A percentile compares a stretch with the other conserved stretches of the same genome.
Conservation (phyloP, 2,888 invertebrate genomes). For the Aleiodes leptofemur region DNA sequence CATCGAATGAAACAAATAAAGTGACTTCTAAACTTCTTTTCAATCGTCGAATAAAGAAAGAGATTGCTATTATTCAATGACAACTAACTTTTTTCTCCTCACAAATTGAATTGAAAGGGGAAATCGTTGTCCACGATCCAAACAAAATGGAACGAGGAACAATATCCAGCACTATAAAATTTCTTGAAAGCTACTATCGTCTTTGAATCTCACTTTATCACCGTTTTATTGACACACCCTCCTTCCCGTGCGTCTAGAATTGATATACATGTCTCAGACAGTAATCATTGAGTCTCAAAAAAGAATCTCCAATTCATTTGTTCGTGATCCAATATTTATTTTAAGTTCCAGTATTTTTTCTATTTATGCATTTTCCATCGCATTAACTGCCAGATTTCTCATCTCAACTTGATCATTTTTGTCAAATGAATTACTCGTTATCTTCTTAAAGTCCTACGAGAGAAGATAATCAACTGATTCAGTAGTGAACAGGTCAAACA, state of each 20-base stretch:
- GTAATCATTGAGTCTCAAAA: not conserved
- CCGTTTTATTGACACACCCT: slow-evolving; percentile 29
- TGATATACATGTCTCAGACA: not conserved
- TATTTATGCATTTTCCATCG: too few relatives aligned
- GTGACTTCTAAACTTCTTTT: too few relatives aligned
- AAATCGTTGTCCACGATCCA: not conserved
- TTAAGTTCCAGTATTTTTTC: too few relatives aligned
- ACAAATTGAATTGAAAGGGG: slow-evolving; percentile 23
- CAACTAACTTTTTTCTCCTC: not conserved
- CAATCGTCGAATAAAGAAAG: not conserved
- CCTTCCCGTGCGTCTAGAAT: not conserved
- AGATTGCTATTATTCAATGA: slow-evolving; percentile 3
- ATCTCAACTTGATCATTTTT: too few relatives aligned
- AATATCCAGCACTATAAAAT: slow-evolving; percentile 30
- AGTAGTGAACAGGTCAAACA: too few relatives aligned
- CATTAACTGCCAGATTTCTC: too few relatives aligned
- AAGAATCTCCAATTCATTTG: not conserved
- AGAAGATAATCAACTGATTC: too few relatives aligned
- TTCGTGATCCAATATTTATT: too few relatives aligned
- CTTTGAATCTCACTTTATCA: slow-evolving; percentile 15
- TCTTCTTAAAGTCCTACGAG: too few relatives aligned
- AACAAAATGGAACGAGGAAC: slow-evolving; percentile 13
- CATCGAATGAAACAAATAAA: too few relatives aligned
- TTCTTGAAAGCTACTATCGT: slow-evolving; percentile 5
- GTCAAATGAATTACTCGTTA: too few relatives aligned